Evolutionary conservation across 1,140 invertebrate species (phyloP), one percentile per base, ranked within the genome.

Genomic region (Euura saliciscinereae): DNA sequence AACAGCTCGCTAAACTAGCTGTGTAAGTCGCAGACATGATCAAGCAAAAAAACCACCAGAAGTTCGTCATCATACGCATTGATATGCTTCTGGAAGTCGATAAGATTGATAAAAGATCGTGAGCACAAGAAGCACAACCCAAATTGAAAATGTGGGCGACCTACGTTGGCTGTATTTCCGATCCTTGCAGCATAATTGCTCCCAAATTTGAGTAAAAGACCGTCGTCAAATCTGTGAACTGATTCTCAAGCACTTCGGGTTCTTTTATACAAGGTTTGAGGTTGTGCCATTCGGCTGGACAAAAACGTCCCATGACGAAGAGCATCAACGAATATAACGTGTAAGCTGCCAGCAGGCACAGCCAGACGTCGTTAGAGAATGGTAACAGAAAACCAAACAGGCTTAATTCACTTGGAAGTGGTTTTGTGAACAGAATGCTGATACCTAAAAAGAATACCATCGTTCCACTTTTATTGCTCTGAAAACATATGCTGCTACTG

Each of bases 1-100:
- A 88, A 85, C 98, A 98, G 68, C 98, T 97, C 71, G 98, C 98
- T 72, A 99, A 90, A 88, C 99, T 99, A 6, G 98, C 98, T 0
- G 97, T 99, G 86, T 99, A 99, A 0, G 96, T 97, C 44, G 96
- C 96, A 6, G 98, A 96, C 86, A 99, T 97, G 77, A 99, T 98
- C 6, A 99, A 88, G 2, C 95, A 97, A 83, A 98, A 99, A 81
- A 98, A 95, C 94, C 95, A 98, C 97, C 97, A 99, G 65, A 93
- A 92, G 44, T 91, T 92, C 2, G 93, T 93, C 66, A 94, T 90
- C 73, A 94, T 92, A 65, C 95, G 89, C 0, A 94, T 95, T 0
- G 94, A 94, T 76, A 93, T 89, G n/a, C 94, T 94, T 76, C 94
- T 94, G 76, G 59, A 84, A 87, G 28, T 28, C 28, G 28, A 28